Evolutionary conservation across 1,140 invertebrate species (phyloP).

Genomic region (Aphis gossypii): DNA sequence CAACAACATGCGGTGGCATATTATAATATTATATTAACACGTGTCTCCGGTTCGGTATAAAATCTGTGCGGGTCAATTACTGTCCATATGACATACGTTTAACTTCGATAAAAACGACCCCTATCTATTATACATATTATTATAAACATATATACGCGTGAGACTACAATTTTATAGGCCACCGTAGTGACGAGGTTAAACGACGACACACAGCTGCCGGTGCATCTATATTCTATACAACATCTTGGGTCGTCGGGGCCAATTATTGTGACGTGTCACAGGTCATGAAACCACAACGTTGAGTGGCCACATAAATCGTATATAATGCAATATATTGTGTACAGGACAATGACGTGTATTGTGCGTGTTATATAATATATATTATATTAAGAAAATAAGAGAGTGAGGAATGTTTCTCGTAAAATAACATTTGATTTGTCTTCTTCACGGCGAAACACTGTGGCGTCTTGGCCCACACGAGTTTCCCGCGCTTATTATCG

Average conservation of each 20-base stretch:
- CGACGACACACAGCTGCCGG: background rate
- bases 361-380: background rate
- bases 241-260: background rate
- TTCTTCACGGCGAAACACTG: background rate
- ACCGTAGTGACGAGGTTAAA: background rate
- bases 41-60: background rate
- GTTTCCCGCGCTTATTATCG: background rate
- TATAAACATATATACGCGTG: background rate
- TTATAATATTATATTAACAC: background rate
- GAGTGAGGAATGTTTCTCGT: background rate
- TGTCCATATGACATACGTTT: background rate
- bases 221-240: background rate
- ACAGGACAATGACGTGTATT: background rate
- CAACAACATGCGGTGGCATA: background rate
- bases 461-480: background rate
- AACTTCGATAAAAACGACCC: background rate
- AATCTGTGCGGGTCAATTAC: slow-evolving; percentile 4
- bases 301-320: slow-evolving; percentile 9
- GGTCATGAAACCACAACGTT: background rate
- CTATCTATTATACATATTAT: background rate
- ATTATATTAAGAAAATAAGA: background rate
- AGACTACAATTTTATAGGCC: background rate
- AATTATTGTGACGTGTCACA: background rate
- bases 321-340: background rate
- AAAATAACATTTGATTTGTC: background rate